Evolutionary conservation across 2,888 invertebrate genomes (phyloP).

Genomic region (Drosophila austrosaltans): DNA sequence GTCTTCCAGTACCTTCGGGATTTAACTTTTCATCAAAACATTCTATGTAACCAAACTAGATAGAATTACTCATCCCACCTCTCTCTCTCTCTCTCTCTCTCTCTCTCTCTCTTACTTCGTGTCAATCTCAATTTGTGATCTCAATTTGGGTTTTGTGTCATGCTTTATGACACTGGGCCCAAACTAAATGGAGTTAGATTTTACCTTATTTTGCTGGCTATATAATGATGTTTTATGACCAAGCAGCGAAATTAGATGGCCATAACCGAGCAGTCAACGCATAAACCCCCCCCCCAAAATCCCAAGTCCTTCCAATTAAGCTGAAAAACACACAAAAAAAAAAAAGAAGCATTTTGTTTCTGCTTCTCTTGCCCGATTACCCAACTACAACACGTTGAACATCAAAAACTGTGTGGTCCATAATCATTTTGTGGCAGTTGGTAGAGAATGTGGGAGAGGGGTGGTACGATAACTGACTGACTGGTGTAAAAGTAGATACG

Average conservation of each 20-base stretch:
- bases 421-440: constrained; percentile 57
- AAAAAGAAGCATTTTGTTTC: background rate
- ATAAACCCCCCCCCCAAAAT: background rate
- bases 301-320: constrained; percentile 41
- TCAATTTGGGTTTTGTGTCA: constrained; percentile 16
- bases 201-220: constrained; percentile 32
- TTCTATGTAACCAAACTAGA: too few relatives aligned
- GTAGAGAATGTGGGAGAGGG: background rate
- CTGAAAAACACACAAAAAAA: constrained; percentile 6
- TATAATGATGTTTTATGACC: constrained; percentile 49
- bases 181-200: constrained; percentile 45
- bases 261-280: constrained; percentile 29
- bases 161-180: constrained; percentile 12
- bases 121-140: constrained; percentile 14
- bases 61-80: too few relatives aligned
- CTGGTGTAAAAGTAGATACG: too few relatives aligned
- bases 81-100: too few relatives aligned
- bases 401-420: constrained; percentile 53
- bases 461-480: background rate
- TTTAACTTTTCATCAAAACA: too few relatives aligned
- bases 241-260: constrained; percentile 44
- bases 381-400: constrained; percentile 21
- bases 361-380: constrained; percentile 13
- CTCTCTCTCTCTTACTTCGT: background rate
- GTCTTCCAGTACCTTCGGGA: too few relatives aligned